Evolutionary conservation across 1,140 invertebrate species (phyloP), one percentile per base, ranked within the genome.

Genomic region (Aradophagus sp.): DNA sequence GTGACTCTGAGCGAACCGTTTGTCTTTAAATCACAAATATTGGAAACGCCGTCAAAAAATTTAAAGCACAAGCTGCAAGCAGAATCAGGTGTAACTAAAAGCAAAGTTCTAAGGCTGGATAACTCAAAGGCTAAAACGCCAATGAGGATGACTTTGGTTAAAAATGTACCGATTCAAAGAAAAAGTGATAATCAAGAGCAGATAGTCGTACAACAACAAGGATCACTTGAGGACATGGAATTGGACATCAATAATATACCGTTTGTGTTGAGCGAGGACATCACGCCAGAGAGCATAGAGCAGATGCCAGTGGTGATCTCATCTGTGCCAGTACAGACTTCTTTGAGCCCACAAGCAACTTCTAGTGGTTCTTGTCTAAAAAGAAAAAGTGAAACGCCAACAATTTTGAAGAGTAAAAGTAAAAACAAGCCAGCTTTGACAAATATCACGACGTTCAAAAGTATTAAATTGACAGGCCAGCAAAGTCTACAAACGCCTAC

Each of bases 171-270:
- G 19, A n/a, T 29, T 5, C 32, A 47, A 26, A 6, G 68, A 76
- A 8, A 39, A 44, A 14, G 15, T 29, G 23, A 77, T 79, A 1
- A 26, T 85, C 1, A 87, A 88, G 38, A 89, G 91, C n/a, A 84
- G 88, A 69, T 85, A 90, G 14, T 88, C 91, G 47, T 91, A 92
- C 73, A 92, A 6, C 70, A 76, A 8, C 53, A 44, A 14, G 15
- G 39, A 23, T 78, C 79, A 1, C 29, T 85, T 1, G 87, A 88
- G 38, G 90, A 91, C n/a, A 84, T 88, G 70, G 86, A 90, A 13
- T 88, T 92, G 47, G 91, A 92, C 73, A 92, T 92, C 15, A 90
- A 90, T 78, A 91, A 90, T 12, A 92, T 92, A 89, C 91, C 91
- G 1, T 90, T 92, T 55, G 89, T 92, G 1, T 75, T 92, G 7